These are phyloP conservation scores for Colostygia pectinataria DNA, from an alignment of 2,888 invertebrate species.

Conservation along the genomic window DNA sequence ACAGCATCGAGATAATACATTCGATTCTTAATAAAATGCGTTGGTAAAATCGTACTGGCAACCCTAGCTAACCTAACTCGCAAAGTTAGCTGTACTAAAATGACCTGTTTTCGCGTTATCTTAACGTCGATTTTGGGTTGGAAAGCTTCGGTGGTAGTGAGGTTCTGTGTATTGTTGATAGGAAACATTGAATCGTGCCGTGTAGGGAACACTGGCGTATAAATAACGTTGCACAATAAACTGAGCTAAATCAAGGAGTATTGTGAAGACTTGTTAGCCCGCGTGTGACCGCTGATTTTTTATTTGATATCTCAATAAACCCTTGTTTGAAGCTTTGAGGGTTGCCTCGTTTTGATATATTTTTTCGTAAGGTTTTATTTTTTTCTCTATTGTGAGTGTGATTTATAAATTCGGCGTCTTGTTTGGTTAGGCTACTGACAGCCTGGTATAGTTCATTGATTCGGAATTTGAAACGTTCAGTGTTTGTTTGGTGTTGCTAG, in stretches of 20 bases:
- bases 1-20: slow-evolving; percentile 63
- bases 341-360: slow-evolving; percentile 59
- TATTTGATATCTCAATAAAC: slow-evolving; percentile 82
- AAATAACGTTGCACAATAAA: slow-evolving; percentile 81
- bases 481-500: slow-evolving; percentile 38
- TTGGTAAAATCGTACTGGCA: slow-evolving; percentile 57
- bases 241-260: slow-evolving; percentile 78
- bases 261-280: slow-evolving; percentile 77
- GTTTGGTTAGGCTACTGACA: slow-evolving; percentile 53
- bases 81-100: slow-evolving; percentile 5
- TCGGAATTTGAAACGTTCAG: slow-evolving; percentile 43
- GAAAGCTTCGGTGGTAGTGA: slow-evolving; percentile 20
- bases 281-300: slow-evolving; percentile 78
- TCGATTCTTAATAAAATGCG: slow-evolving; percentile 77
- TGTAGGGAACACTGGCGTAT: slow-evolving; percentile 68
- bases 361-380: slow-evolving; percentile 55
- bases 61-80: slow-evolving; percentile 30
- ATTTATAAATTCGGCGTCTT: slow-evolving; percentile 59
- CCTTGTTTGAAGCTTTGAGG: slow-evolving; percentile 57
- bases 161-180: slow-evolving; percentile 32
- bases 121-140: slow-evolving; percentile 32
- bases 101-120: accelerated
- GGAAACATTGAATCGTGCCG: slow-evolving; percentile 57
- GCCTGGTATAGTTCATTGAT: slow-evolving; percentile 63
- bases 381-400: slow-evolving; percentile 52